Percentiles rank a stretch among this genome's conserved stretches.
Evolutionary conservation across 2,113 vertebrate genomes (phyloP).

Genomic region (Ceyx margarethae): DNA sequence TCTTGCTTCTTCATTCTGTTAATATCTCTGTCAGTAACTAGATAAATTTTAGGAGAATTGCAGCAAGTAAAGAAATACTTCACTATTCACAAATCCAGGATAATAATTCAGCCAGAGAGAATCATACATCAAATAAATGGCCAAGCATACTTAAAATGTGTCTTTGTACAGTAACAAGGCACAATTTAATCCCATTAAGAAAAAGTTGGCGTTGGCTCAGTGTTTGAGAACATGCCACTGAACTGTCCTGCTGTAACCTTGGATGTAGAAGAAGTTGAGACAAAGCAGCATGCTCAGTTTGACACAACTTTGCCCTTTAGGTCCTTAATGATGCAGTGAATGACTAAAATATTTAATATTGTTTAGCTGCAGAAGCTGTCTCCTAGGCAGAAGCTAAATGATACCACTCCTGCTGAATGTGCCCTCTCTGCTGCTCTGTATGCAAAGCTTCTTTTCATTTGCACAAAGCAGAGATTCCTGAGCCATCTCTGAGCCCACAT

Average conservation of each 20-base stretch:
- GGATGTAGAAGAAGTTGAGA: constrained; percentile 26
- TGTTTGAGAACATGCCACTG: constrained; percentile 34
- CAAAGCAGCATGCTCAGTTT: constrained; percentile 20
- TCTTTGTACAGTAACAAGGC: constrained; percentile 50
- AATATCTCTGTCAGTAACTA: neutral
- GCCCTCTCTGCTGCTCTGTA: neutral
- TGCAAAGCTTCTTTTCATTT: neutral
- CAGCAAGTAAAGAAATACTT: neutral
- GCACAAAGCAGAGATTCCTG: neutral
- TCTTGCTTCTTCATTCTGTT: neutral
- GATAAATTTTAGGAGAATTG: neutral
- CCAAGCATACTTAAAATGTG: constrained; percentile 17
- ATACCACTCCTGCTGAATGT: neutral
- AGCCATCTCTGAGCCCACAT: neutral
- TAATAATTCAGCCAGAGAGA: constrained; percentile 3
- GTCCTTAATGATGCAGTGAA: constrained; percentile 51
- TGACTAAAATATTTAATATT: constrained; percentile 30
- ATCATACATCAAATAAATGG: constrained; percentile 36
- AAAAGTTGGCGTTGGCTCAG: constrained; percentile 40
- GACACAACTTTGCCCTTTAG: constrained; percentile 42
- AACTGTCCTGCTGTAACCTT: constrained; percentile 51
- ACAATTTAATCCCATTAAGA: constrained; percentile 63
- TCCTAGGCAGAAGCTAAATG: neutral
- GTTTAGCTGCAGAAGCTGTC: constrained; percentile 18
- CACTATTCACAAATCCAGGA: neutral